Base-by-base conservation (phyloP, 2,797 vertebrate genomes). In the Hippopotamyrus pictus region DNA sequence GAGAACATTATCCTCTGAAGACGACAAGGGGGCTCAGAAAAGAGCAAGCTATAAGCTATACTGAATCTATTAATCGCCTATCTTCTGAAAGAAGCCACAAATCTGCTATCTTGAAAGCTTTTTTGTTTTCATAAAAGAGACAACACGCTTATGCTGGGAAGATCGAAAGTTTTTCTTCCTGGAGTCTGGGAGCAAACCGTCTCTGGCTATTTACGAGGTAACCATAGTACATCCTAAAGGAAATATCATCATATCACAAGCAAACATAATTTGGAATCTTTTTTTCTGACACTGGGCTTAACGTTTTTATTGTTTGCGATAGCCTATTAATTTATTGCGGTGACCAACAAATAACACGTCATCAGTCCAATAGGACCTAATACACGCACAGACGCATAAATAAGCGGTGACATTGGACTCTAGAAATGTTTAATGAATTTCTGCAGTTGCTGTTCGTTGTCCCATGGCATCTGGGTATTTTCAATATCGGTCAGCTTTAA, bases 141-240 rank as follows among this genome's bases (percentile, higher is more conserved):
- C 44, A 89, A 51, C 7, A 57, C 33, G 73, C 51, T 85, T 51
- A 37, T 46, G 19, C 51, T 53, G 33, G 46, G 50, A 83, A 84
- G 37, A 41, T 89, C 76, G 54, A n/a, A 86, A 37, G 88, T 88
- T 79, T 90, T 19, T 33, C 29, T n/a, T n/a, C 44, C 88, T 88
- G 69, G 76, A 48, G 11, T 51, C 44, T 29, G n/a, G 48, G 22
- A 48, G 44, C 19, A 25, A 25, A 84, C 46, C 46, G 17, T 29
- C 44, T 84, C 9, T 84, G 46, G 22, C 14, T 44, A 29, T 53
- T 57, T 37, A 54, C 2, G 12, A 25, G 8, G 84, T 91, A 93
- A 90, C 93, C 90, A 92, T 93, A 92, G 93, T 91, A 90, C 92
- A 92, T 17, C 91, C 92, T 92, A 91, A 90, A 84, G 87, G 90